Evolutionary conservation across 2,113 vertebrate genomes (phyloP).

Genomic region (Charina bottae): DNA sequence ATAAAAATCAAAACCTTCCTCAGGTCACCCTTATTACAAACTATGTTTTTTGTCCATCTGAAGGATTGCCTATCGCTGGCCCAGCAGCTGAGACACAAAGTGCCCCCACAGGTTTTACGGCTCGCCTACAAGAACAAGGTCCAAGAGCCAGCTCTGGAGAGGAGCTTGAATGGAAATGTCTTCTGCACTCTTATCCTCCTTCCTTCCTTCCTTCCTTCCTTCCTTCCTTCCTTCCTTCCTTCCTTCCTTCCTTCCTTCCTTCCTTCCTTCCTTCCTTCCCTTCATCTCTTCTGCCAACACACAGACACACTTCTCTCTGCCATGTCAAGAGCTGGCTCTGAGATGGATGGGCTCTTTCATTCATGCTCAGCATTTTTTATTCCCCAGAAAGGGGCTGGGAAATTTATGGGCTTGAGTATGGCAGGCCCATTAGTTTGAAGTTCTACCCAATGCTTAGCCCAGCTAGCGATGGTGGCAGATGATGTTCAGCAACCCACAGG

Average conservation of each 20-base stretch:
- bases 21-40: not conserved
- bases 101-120: not conserved
- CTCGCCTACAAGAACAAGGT: not conserved
- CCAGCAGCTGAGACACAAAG: not conserved
- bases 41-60: not conserved
- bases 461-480: constrained; percentile 5
- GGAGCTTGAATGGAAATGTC: not conserved
- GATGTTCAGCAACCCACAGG: not conserved
- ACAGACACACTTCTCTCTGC: not conserved
- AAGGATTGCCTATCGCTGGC: not conserved
- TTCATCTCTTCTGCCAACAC: not conserved
- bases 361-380: constrained; percentile 36
- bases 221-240: not conserved
- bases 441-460: not conserved
- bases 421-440: constrained; percentile 33
- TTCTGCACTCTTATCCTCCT: not conserved
- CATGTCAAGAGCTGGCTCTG: not conserved
- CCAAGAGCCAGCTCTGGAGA: not conserved
- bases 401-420: constrained; percentile 35
- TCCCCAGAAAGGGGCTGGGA: constrained; percentile 20
- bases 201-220: not conserved
- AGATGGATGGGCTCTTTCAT: constrained; percentile 17
- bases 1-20: not conserved
- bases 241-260: not conserved
- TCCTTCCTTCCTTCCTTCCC: not conserved